Percentiles rank a stretch among this genome's conserved stretches.
Evolutionary conservation across 2,888 invertebrate genomes (phyloP).

Genomic region (Conchocele bisecta): DNA sequence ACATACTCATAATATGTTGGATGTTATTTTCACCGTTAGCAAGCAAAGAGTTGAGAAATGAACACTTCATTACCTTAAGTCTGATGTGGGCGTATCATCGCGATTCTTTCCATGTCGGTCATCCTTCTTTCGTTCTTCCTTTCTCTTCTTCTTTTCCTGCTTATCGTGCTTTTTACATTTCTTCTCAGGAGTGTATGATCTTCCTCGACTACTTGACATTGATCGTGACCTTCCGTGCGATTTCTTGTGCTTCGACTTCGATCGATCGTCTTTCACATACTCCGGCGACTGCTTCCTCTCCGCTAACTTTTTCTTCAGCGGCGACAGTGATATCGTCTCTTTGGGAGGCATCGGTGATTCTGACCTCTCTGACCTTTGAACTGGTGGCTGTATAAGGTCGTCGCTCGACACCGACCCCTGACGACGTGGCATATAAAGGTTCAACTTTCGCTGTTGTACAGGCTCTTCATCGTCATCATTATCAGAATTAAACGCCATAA

Average conservation of each 20-base stretch:
- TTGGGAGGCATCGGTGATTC: no score
- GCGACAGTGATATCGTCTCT: constrained; percentile 44
- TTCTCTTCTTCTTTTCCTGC: constrained; percentile 50
- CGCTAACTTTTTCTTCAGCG: constrained; percentile 42
- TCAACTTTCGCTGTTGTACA: constrained; percentile 25
- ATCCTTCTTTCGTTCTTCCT: constrained; percentile 45
- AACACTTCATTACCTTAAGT: constrained; percentile 27
- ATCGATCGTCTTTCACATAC: constrained; percentile 50
- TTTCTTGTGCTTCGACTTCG: constrained; percentile 48
- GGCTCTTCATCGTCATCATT: constrained; percentile 46
- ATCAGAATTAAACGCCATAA: constrained; percentile 53
- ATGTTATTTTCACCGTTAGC: no score
- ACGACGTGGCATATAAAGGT: constrained; percentile 35
- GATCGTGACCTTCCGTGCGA: constrained; percentile 59
- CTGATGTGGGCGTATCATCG: constrained; percentile 42
- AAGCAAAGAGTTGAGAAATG: no score
- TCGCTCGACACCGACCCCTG: constrained; percentile 52
- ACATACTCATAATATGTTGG: no score
- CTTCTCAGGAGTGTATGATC: constrained; percentile 58
- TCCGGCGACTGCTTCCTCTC: constrained; percentile 46
- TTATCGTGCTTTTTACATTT: constrained; percentile 53
- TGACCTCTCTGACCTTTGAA: background rate
- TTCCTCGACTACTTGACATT: constrained; percentile 53
- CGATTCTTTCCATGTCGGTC: constrained; percentile 20
- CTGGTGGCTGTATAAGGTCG: constrained; percentile 7